Evolutionary conservation across 2,797 vertebrate species (phyloP), one percentile per base, ranked within the genome.

Genomic region (Neosalanx taihuensis): DNA sequence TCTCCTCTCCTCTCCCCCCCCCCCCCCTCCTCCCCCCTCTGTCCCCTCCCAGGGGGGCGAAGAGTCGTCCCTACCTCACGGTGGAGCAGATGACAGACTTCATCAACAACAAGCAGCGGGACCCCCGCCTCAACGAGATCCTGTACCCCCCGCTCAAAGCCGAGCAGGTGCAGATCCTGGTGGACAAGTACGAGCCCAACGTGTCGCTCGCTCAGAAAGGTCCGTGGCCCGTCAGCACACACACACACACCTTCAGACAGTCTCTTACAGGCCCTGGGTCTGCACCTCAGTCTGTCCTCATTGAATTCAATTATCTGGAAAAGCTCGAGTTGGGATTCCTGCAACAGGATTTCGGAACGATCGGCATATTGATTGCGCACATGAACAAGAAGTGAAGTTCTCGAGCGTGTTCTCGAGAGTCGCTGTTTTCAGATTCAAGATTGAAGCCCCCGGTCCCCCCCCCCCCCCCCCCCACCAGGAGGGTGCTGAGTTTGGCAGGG

Each of bases 21-120:
- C 13, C n/a, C n/a, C 35, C n/a, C 2, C 73, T 62, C 69, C 26
- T n/a, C 29, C 63, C 41, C 58, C 18, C 62, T 74, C 30, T 12
- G 5, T 61, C 20, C 30, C 23, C n/a, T 20, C 53, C 74, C 70
- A 99, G 97, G n/a, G 97, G 96, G 81, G 95, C 96, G 57, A 98
- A 96, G 91, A 96, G 92, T 85, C 95, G 93, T 67, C 93, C 95
- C 0, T 97, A 95, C 88, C 96, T 98, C 83, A 94, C 92, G 0
- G 93, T 96, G 79, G 97, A 98, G 83, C 96, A 99, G 91, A 94
- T 99, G 95, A 97, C 95, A 37, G 97, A 99, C 76, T 99, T 99
- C 64, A 97, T 99, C 81, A 99, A 99, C 87, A 91, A 79, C 46
- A 96, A 95, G 81, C 97, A 99, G 77, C 91, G 97, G 73, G 97